Conservation (phyloP, 2,113 vertebrate species). For the Ammospiza nelsoni region DNA sequence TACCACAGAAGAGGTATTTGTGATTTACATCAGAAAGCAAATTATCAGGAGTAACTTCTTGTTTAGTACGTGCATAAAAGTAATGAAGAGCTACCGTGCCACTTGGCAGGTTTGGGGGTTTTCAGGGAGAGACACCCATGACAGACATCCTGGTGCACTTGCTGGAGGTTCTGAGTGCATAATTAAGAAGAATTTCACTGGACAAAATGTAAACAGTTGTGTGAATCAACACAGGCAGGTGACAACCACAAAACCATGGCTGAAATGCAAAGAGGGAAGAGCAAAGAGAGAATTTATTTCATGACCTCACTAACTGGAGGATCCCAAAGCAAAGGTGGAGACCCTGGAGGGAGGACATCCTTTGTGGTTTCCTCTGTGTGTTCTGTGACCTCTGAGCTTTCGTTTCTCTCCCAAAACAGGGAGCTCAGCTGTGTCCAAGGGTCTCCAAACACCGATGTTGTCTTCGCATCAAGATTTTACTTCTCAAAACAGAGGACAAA, state of each 20-base stretch:
- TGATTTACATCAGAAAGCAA: not conserved
- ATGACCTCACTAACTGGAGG: fast-evolving
- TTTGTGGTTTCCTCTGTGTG: not conserved
- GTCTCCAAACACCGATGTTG: not conserved
- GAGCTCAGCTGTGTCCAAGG: not conserved
- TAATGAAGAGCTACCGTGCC: not conserved
- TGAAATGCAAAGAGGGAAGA: not conserved
- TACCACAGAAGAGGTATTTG: not conserved
- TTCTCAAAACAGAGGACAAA: not conserved
- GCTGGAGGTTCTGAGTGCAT: not conserved
- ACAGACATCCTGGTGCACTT: not conserved
- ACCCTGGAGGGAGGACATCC: not conserved
- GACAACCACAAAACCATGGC: not conserved
- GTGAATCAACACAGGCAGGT: not conserved
- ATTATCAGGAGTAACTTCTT: not conserved
- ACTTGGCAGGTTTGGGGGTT: not conserved
- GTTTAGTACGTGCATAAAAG: not conserved
- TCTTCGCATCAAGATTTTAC: not conserved
- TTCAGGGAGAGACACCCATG: not conserved
- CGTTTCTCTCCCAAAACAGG: not conserved
- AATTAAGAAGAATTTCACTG: not conserved
- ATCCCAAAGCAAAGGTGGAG: not conserved
- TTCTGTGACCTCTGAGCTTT: not conserved
- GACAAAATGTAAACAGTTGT: not conserved
- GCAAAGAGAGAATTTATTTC: not conserved